Percentiles rank a stretch among this genome's conserved stretches.
Evolutionary conservation across 2,113 vertebrate species (phyloP).

Genomic region (Passer montanus): DNA sequence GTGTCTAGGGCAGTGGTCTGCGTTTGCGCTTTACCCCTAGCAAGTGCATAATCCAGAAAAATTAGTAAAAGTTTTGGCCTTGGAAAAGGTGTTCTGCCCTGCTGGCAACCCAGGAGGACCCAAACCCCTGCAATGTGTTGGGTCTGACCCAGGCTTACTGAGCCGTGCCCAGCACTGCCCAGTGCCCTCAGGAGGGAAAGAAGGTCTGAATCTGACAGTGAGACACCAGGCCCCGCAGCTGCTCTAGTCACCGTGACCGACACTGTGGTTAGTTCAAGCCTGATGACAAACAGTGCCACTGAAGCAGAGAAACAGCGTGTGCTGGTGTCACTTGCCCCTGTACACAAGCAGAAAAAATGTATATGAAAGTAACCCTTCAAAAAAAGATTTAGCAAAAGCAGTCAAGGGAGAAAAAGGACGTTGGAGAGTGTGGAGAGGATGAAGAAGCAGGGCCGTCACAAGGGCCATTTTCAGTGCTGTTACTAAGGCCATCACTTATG

Average conservation of each 20-base stretch:
- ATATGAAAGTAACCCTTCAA: not conserved
- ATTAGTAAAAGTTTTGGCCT: not conserved
- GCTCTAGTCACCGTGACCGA: not conserved
- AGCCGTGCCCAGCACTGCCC: not conserved
- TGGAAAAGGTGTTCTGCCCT: not conserved
- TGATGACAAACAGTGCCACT: not conserved
- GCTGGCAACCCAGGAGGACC: not conserved
- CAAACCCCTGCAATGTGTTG: not conserved
- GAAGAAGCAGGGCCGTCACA: not conserved
- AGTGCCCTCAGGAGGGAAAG: not conserved
- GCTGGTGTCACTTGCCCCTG: not conserved
- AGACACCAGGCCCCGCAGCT: not conserved
- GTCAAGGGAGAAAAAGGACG: not conserved
- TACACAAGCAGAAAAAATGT: not conserved
- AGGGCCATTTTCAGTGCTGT: not conserved
- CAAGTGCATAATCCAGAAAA: not conserved
- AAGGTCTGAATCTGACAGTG: not conserved
- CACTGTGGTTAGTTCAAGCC: not conserved
- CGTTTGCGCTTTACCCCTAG: not conserved
- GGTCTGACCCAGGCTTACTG: not conserved
- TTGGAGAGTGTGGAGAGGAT: too few species aligned
- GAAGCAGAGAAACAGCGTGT: not conserved
- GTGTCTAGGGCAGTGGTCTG: not conserved
- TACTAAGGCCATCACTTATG: not conserved
- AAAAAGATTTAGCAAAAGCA: not conserved